These are phyloP conservation scores for Callorhinus ursinus DNA, from an alignment of 2,113 vertebrate species.

Conservation along the genomic window DNA sequence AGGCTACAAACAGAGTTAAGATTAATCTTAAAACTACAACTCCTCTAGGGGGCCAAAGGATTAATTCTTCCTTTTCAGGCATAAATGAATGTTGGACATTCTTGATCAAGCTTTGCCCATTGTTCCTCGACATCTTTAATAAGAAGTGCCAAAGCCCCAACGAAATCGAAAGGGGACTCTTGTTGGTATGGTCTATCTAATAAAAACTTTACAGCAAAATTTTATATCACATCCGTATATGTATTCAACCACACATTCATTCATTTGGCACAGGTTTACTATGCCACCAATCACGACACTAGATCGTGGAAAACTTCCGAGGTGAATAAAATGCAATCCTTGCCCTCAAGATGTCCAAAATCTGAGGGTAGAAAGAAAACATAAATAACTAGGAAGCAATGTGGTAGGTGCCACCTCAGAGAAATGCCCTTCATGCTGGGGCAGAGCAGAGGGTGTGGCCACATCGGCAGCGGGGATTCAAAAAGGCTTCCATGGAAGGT, in stretches of 20 bases:
- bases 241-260: neutral
- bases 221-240: neutral
- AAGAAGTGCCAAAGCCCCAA: slow-evolving; percentile 24
- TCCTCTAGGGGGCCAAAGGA: slow-evolving; percentile 74
- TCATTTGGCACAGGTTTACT: slow-evolving; percentile 55
- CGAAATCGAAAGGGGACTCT: neutral
- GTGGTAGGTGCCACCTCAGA: neutral
- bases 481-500: neutral
- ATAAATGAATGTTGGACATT: slow-evolving; percentile 62
- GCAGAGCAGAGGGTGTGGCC: neutral
- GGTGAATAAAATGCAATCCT: neutral
- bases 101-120: neutral
- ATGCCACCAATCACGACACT: neutral
- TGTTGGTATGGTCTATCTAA: slow-evolving; percentile 12
- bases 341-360: slow-evolving; percentile 17
- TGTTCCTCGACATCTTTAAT: neutral
- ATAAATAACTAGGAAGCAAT: neutral
- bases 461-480: neutral
- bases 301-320: neutral
- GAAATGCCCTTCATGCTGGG: neutral
- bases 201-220: slow-evolving; percentile 37
- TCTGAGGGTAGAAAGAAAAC: neutral
- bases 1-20: slow-evolving; percentile 84
- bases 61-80: slow-evolving; percentile 73
- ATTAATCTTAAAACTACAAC: slow-evolving; percentile 85